Evolutionary conservation across 2,888 invertebrate species (phyloP), one percentile per base, ranked within the genome.

Genomic region (Diarsia dahlii): DNA sequence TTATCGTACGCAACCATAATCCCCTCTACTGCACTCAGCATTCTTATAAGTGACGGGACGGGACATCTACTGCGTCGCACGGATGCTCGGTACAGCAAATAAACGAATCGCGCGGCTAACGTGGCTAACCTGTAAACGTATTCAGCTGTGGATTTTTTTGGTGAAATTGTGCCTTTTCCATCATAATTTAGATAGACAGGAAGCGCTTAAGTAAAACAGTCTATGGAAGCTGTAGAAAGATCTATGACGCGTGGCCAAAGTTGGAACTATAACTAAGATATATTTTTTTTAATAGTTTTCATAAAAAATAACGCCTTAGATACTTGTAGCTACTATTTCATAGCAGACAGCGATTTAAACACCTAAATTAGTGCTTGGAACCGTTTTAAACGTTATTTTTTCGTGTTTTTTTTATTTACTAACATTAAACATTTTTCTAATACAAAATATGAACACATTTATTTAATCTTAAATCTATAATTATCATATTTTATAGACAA

Each of bases 381-480:
- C 15, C 13, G 34, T 63, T 73, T 52, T 18, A 63, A 67, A 48
- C 56, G 3, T 70, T 46, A 64, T 18, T 64, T 50, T 56, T 63
- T 48, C 8, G 77, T 69, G 46, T 45, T 46, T 45, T 68, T 69
- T 45, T 46, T 34, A 64, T 69, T 69, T 67, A 58, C 15, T 34
- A 52, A 80, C 50, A 76, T 39, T 39, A 39, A 39, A 39, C 39
- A 34, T 70, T 72, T 76, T 56, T 66, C 77, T 81, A 81, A 67
- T 81, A 70, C 23, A 64, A 67, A 58, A 46, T 74, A 80, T 81
- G 81, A 81, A 81, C 81, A 81, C 81, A 81, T 81, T 70, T 23
- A 81, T 81, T 70, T 23, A 63, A 58, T 54, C 72, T 81, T 81
- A 76, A 20, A 1, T 79, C 54, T 1, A 28, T 28, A 39, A 2